phyloP scores from a whole-genome alignment of 2,797 vertebrate species.

The Xiphophorus birchmanni region DNA sequence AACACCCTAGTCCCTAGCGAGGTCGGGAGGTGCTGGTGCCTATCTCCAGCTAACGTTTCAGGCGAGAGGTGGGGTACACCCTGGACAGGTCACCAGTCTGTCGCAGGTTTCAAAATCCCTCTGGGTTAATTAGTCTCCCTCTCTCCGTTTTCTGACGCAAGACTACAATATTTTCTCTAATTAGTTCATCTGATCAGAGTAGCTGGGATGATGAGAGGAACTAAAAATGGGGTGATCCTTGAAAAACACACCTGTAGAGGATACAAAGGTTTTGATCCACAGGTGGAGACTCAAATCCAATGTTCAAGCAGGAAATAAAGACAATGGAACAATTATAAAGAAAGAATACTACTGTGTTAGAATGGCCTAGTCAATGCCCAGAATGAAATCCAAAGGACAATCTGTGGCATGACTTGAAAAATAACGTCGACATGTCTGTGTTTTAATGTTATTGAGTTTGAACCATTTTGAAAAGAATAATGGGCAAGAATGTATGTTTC shows the following conservation, averaged over 20 bases:
- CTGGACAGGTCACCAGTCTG: too few species aligned
- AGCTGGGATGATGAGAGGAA: neutral
- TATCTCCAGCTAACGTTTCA: too few species aligned
- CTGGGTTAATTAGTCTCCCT: neutral
- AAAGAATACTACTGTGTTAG: neutral
- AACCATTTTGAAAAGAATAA: neutral
- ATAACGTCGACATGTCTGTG: too few species aligned
- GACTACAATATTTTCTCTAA: neutral
- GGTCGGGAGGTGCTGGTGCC: too few species aligned
- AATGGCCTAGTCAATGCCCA: neutral
- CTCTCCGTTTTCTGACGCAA: neutral
- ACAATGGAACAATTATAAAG: neutral
- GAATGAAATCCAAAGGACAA: neutral
- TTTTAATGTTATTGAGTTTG: neutral
- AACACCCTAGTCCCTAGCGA: too few species aligned
- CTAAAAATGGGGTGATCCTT: neutral
- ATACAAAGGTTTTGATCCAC: neutral
- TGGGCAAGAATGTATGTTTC: neutral
- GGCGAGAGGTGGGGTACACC: too few species aligned
- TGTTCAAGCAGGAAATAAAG: neutral
- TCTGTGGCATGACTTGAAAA: neutral
- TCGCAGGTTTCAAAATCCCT: too few species aligned
- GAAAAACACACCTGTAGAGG: neutral
- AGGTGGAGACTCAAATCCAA: neutral
- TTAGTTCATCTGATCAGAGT: neutral